A percentile compares a stretch with the other conserved stretches of the same genome.
phyloP scores from a whole-genome alignment of 1,140 invertebrate species.

The Bacillus rossius region DNA sequence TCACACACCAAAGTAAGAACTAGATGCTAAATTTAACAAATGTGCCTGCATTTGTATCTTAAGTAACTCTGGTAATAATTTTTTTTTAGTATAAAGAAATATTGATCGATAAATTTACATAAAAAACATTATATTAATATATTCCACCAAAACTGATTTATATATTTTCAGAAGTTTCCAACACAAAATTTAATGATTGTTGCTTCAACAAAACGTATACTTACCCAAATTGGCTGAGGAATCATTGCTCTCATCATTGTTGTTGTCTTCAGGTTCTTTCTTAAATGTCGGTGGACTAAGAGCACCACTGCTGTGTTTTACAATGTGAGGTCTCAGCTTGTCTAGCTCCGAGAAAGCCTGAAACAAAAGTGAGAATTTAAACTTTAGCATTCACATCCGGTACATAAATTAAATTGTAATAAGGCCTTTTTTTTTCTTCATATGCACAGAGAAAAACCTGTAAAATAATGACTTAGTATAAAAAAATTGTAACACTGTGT shows the following conservation, averaged over 20 bases:
- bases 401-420: not conserved
- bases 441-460: not conserved
- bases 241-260: slow-evolving; percentile 19
- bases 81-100: too few relatives aligned
- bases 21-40: too few relatives aligned
- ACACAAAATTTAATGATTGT: too few relatives aligned
- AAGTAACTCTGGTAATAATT: too few relatives aligned
- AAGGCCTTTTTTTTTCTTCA: not conserved
- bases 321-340: slow-evolving; percentile 59
- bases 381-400: not conserved
- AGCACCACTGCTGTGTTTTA: slow-evolving; percentile 59
- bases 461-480: not conserved
- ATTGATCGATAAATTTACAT: too few relatives aligned
- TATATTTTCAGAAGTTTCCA: too few relatives aligned
- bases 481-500: not conserved
- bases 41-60: too few relatives aligned
- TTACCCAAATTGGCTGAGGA: slow-evolving; percentile 1
- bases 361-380: slow-evolving; percentile 17
- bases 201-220: not conserved
- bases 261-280: slow-evolving; percentile 41
- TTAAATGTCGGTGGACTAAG: slow-evolving; percentile 41
- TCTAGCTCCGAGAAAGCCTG: slow-evolving; percentile 63
- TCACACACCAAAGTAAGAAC: too few relatives aligned
- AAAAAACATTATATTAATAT: too few relatives aligned
- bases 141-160: too few relatives aligned